These are phyloP conservation scores for Ophioninae sp. DNA, from an alignment of 2,888 invertebrate genomes.

Conservation along the genomic window DNA sequence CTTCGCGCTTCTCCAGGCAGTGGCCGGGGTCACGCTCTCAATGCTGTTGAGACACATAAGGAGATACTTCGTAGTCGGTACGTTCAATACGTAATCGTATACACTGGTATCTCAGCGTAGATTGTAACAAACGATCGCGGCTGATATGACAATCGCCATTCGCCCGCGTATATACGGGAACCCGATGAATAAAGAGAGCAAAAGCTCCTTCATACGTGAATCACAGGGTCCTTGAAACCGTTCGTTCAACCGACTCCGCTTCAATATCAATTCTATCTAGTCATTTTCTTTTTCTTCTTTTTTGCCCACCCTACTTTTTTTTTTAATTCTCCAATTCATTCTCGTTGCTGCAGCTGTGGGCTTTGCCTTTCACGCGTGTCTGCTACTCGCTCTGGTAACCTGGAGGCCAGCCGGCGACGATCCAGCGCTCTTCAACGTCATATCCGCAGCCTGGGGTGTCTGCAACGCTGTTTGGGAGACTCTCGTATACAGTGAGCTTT, in stretches of 20 bases:
- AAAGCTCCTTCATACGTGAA: conserved; percentile 27
- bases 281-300: conserved; percentile 18
- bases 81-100: conserved; percentile 65
- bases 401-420: conserved; percentile 92
- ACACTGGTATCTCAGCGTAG: neutral
- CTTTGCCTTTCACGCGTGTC: conserved; percentile 90
- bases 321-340: conserved; percentile 27
- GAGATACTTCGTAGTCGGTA: conserved; percentile 88
- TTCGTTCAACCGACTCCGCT: conserved; percentile 50
- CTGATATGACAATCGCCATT: conserved; percentile 13
- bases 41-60: conserved; percentile 90
- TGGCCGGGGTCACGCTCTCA: conserved; percentile 90
- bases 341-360: conserved; percentile 85
- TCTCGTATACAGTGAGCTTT: conserved; percentile 79
- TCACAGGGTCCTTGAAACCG: conserved; percentile 53
- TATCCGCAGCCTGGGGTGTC: conserved; percentile 93
- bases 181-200: conserved; percentile 10
- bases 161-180: neutral
- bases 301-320: neutral
- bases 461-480: conserved; percentile 94
- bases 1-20: conserved; percentile 88
- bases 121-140: conserved; percentile 29
- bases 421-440: conserved; percentile 90
- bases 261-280: conserved; percentile 28
- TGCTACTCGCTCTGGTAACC: conserved; percentile 88